These are phyloP conservation scores for Seriola rivoliana DNA, from an alignment of 2,113 vertebrate species.

Conservation along the genomic window DNA sequence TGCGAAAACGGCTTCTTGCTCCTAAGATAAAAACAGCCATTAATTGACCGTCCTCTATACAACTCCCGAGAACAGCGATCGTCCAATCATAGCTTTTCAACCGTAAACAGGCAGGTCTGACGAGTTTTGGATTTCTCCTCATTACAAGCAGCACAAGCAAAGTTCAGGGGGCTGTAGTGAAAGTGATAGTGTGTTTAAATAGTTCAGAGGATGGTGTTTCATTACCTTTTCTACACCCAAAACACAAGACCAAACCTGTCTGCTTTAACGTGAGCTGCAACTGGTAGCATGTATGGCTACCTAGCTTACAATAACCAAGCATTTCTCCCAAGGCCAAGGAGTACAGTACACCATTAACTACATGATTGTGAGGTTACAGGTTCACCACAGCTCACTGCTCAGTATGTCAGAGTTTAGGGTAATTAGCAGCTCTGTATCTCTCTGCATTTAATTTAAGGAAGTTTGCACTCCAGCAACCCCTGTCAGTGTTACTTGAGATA, in stretches of 20 bases:
- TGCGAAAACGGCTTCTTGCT: slow-evolving; percentile 17
- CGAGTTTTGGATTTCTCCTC: not conserved
- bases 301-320: not conserved
- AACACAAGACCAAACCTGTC: not conserved
- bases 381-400: not conserved
- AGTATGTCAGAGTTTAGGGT: not conserved
- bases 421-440: not conserved
- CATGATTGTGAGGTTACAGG: not conserved
- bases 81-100: slow-evolving; percentile 1
- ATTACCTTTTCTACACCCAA: not conserved
- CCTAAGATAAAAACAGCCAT: slow-evolving; percentile 47
- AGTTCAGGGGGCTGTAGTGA: not conserved
- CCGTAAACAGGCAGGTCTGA: not conserved
- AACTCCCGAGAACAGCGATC: slow-evolving; percentile 2
- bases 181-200: not conserved
- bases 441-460: slow-evolving; percentile 5
- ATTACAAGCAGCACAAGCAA: not conserved
- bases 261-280: not conserved
- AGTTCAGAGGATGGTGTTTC: no score
- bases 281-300: slow-evolving; percentile 5
- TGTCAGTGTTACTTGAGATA: not conserved
- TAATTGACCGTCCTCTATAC: slow-evolving; percentile 39
- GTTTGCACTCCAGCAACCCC: not conserved
- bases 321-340: not conserved
- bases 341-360: not conserved